Conservation (phyloP, 2,888 invertebrate species). For the Meiosimyza decipiens region DNA sequence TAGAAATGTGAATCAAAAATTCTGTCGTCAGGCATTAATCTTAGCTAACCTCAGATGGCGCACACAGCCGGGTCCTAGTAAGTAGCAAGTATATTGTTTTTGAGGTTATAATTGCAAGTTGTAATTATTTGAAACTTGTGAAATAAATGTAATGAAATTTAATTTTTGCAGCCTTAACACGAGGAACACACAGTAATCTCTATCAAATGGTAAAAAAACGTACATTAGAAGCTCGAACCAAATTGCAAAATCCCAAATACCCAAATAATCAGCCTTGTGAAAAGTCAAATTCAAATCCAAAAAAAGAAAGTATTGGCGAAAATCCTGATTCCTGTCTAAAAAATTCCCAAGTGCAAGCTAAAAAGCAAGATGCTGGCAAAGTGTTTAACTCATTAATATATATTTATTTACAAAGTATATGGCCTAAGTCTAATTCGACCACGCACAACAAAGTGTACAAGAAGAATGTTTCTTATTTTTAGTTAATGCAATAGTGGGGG, state of each 20-base stretch:
- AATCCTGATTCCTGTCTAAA: background rate
- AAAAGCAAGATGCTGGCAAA: slow-evolving; percentile 30
- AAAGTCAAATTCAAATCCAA: background rate
- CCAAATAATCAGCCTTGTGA: slow-evolving; percentile 54
- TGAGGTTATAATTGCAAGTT: slow-evolving; percentile 46
- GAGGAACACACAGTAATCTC: slow-evolving; percentile 53
- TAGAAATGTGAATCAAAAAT: slow-evolving; percentile 49
- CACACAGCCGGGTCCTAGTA: slow-evolving; percentile 38
- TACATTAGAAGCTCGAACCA: slow-evolving; percentile 59
- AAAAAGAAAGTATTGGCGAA: background rate
- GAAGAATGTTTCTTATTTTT: too few species aligned
- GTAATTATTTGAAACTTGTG: slow-evolving; percentile 33
- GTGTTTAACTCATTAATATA: slow-evolving; percentile 17
- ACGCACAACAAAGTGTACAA: background rate
- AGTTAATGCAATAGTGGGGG: too few species aligned
- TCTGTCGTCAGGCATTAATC: slow-evolving; percentile 56
- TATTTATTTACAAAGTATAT: background rate
- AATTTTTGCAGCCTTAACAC: slow-evolving; percentile 44
- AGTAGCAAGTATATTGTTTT: slow-evolving; percentile 49
- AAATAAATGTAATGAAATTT: background rate
- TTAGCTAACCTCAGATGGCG: slow-evolving; percentile 46
- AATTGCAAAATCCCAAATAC: slow-evolving; percentile 56
- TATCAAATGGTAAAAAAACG: slow-evolving; percentile 64
- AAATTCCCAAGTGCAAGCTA: background rate
- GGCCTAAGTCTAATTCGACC: background rate